Evolutionary conservation across 2,113 vertebrate genomes (phyloP), one percentile per base, ranked within the genome.

Genomic region (Aspidoscelis tigris): DNA sequence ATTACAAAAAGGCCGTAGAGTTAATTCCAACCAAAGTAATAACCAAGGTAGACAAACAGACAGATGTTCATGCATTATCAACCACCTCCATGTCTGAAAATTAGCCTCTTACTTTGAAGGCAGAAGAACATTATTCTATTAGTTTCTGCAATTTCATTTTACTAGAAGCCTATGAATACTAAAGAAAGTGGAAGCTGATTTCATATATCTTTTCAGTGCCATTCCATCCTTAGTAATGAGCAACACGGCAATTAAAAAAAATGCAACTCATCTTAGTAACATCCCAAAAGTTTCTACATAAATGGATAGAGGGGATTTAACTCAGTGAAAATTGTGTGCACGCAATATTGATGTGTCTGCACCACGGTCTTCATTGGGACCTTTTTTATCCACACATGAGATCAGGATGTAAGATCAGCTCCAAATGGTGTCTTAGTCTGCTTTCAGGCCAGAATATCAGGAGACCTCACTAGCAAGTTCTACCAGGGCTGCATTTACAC

Each of bases 171-270:
- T 55, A 84, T 21, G 58, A 88, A 85, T 85, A 85, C 76, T 22
- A 33, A 89, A 80, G 9, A 24, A 64, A 81, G 88, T 82, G 44
- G 18, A 22, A 68, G 72, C 3, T 83, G 87, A 82, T 86, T 53
- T 50, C 41, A 24, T 81, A 20, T 55, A 88, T 82, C 7, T 69
- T 0, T 43, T 58, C 0, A 68, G 79, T 89, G 88, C 84, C 79
- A 88, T 81, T 80, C 50, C 74, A 82, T 58, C 82, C 72, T 87
- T 83, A 88, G 88, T 82, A 73, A 82, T 22, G 16, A 74, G 33
- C 72, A 66, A 12, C 33, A 24, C 14, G 11, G n/a, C 58, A 83
- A 68, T 73, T 64, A 64, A 73, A 82, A 78, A 22, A 41, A 64
- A 39, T 68, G 5, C 55, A 21, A 65, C 55, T 20, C 43, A 24